Conservation (phyloP, 1,140 invertebrate genomes). For the Achroia grisella region DNA sequence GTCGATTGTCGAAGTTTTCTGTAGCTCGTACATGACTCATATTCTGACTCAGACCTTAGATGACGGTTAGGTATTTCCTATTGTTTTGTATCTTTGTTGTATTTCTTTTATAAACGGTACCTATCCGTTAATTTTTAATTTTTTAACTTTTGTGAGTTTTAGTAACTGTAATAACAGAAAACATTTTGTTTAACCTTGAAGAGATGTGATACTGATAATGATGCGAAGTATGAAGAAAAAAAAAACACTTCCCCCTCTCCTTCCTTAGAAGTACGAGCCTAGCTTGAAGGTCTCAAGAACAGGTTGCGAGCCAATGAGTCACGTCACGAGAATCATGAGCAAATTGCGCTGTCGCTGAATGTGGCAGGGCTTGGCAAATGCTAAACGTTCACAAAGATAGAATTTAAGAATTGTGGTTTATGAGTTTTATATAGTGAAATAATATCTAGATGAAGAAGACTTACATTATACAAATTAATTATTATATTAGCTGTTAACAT, state of each 20-base stretch:
- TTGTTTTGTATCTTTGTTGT: too few relatives aligned
- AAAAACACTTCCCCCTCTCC: conserved; percentile 29
- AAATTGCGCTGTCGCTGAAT: conserved; percentile 21
- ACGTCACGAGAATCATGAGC: conserved; percentile 30
- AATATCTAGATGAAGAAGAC: too few relatives aligned
- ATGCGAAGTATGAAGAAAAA: conserved; percentile 3
- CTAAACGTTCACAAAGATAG: not conserved
- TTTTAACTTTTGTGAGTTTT: too few relatives aligned
- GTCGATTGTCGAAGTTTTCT: conserved; percentile 26
- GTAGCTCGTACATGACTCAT: conserved; percentile 32
- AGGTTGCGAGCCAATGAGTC: conserved; percentile 38
- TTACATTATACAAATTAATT: too few relatives aligned
- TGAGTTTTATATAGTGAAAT: too few relatives aligned
- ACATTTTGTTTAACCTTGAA: too few relatives aligned
- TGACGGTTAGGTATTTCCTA: not conserved
- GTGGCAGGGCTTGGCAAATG: conserved; percentile 3
- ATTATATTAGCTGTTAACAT: too few relatives aligned
- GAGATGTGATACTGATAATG: too few relatives aligned
- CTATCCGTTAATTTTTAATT: too few relatives aligned
- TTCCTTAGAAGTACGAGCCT: conserved; percentile 28
- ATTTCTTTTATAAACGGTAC: too few relatives aligned
- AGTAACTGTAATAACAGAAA: too few relatives aligned
- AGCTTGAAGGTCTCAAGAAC: conserved; percentile 42
- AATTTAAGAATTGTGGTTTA: too few relatives aligned
- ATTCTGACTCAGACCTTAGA: conserved; percentile 27